These are phyloP conservation scores for Catonia carolina DNA, from an alignment of 2,888 invertebrate species.

Conservation along the genomic window DNA sequence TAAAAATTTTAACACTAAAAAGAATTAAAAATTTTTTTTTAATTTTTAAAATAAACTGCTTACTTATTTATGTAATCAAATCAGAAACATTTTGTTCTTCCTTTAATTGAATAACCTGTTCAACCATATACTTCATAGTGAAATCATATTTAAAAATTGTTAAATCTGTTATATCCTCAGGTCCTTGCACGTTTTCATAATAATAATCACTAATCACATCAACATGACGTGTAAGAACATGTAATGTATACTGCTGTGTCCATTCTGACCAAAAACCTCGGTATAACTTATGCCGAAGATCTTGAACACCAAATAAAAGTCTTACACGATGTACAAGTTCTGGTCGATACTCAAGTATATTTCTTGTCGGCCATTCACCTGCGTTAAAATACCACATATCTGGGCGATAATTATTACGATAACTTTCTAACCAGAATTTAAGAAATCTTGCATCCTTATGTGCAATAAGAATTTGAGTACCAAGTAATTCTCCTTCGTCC, in stretches of 20 bases:
- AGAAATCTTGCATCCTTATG: slow-evolving; percentile 38
- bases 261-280: background rate
- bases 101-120: too few relatives aligned
- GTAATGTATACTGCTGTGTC: background rate
- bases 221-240: background rate
- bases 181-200: background rate
- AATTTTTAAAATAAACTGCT: too few relatives aligned
- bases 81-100: too few relatives aligned
- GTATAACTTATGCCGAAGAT: background rate
- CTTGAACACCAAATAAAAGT: slow-evolving; percentile 38
- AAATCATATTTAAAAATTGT: too few relatives aligned
- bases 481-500: slow-evolving; percentile 18
- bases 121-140: too few relatives aligned
- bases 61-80: too few relatives aligned
- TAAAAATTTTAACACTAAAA: too few relatives aligned
- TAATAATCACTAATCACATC: background rate
- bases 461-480: slow-evolving; percentile 26
- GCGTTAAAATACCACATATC: slow-evolving; percentile 42
- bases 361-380: slow-evolving; percentile 40
- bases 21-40: too few relatives aligned
- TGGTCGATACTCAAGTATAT: slow-evolving; percentile 38
- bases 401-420: slow-evolving; percentile 31
- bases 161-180: too few relatives aligned
- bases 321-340: slow-evolving; percentile 40
- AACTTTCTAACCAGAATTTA: slow-evolving; percentile 36